Base-by-base conservation (phyloP, 2,888 invertebrate genomes). In the Atethmia centrago region DNA sequence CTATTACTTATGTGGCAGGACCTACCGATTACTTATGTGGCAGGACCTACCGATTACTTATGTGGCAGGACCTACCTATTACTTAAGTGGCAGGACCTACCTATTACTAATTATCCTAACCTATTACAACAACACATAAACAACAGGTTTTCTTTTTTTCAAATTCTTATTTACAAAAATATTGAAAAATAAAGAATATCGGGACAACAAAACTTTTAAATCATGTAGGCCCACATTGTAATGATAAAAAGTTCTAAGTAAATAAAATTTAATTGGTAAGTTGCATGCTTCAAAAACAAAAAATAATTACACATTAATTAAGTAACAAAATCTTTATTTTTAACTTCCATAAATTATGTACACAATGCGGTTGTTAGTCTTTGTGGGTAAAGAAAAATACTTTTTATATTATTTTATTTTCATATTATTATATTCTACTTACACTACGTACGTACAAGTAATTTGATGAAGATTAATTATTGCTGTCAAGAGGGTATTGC, bases 401-500 rank as follows among this genome's bases (percentile, higher is more conserved):
- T 8, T 25, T n/a, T n/a, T n/a, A n/a, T n/a, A n/a, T n/a, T n/a
- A n/a, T 36, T 21, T 47, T 47, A 5, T 68, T 1, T 42, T 56
- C 14, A 8, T 25, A 31, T 14, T 45, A 4, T 28, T 47, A 31
- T 64, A 53, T 47, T 21, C 36, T 45, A 36, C n/a, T n/a, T n/a
- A 2, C 12, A 58, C 9, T 55, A 55, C 40, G 21, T 36, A 25
- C 4, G 14, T 71, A 63, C 7, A 68, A 19, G 31, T 69, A 19
- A 36, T 64, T 63, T 4, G 0, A 21, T 1, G 10, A 10, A 56
- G 7, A 58, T 47, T 65, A 28, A 28, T 49, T 3, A 31, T 12
- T 31, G 5, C 10, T 66, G 59, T 65, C 53, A 66, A 25, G 71
- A 71, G 14, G 66, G 45, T 83, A 77, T 75, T 53, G 73, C 49